Conservation (phyloP, 2,888 invertebrate species). For the Agrochola lychnidis region DNA sequence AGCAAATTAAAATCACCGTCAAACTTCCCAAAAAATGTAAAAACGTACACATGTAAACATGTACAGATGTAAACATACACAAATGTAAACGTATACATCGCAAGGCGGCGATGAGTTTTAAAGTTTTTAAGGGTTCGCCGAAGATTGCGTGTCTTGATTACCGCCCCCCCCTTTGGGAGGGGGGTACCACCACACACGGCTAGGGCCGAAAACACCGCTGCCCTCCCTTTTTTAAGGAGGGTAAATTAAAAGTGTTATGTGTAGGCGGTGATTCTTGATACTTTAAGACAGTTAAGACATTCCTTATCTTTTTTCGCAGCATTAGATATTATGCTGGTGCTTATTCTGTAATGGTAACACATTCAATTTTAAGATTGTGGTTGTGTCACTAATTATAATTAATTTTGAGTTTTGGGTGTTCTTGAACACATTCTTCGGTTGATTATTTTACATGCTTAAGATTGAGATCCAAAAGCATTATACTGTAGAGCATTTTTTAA, state of each 20-base stretch:
- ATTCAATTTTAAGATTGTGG: constrained; percentile 39
- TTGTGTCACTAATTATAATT: constrained; percentile 28
- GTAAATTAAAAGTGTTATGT: constrained; percentile 89
- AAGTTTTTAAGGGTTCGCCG: constrained; percentile 92
- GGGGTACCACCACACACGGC: constrained; percentile 81
- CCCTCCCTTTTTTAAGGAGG: constrained; percentile 90
- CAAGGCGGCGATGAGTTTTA: constrained; percentile 90
- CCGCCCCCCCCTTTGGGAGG: constrained; percentile 78
- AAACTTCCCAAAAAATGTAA: constrained; percentile 73
- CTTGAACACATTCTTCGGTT: neutral
- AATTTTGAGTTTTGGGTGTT: constrained; percentile 28
- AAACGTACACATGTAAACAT: constrained; percentile 61
- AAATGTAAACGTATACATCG: constrained; percentile 66
- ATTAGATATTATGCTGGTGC: constrained; percentile 29
- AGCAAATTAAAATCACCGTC: constrained; percentile 75
- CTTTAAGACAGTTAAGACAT: constrained; percentile 82
- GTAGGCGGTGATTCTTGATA: constrained; percentile 77
- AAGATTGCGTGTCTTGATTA: constrained; percentile 93
- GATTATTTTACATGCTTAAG: neutral
- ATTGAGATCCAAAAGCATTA: neutral
- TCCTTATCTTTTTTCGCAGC: constrained; percentile 56
- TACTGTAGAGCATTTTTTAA: neutral
- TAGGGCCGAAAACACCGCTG: constrained; percentile 84
- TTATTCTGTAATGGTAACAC: constrained; percentile 40
- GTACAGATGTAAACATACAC: constrained; percentile 49